Conservation (phyloP, 2,113 vertebrate species). For the Phycodurus eques region DNA sequence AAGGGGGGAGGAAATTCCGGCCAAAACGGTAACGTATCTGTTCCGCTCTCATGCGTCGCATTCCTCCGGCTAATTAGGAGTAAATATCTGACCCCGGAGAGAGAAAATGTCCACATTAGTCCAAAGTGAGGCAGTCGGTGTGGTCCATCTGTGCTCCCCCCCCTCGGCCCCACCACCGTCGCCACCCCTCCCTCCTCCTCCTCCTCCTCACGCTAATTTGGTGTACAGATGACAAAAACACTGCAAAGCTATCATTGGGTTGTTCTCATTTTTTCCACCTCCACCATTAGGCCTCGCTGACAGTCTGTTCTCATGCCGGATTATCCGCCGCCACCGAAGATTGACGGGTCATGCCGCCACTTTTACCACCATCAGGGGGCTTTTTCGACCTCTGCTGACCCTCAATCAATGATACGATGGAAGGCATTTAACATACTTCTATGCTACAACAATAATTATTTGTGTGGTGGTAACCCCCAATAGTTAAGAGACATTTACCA, state of each 20-base stretch:
- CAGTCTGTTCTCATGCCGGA: slow-evolving; percentile 64
- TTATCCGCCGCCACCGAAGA: slow-evolving; percentile 65
- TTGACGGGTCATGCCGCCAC: slow-evolving; percentile 55
- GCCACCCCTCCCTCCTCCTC: slow-evolving; percentile 5
- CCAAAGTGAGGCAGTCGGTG: slow-evolving; percentile 64
- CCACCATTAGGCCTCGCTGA: slow-evolving; percentile 57
- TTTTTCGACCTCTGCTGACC: slow-evolving; percentile 50
- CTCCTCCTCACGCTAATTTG: slow-evolving; percentile 59
- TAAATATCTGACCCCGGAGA: slow-evolving; percentile 78
- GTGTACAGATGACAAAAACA: slow-evolving; percentile 71
- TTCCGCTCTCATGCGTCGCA: slow-evolving; percentile 76
- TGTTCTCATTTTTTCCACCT: slow-evolving; percentile 44
- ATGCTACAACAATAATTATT: too few species aligned
- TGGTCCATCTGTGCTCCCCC: slow-evolving; percentile 73
- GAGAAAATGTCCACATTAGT: slow-evolving; percentile 72
- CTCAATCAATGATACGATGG: slow-evolving; percentile 50
- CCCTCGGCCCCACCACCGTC: slow-evolving; percentile 23
- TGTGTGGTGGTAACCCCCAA: too few species aligned
- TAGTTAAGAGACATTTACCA: too few species aligned
- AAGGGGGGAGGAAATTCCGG: slow-evolving; percentile 73
- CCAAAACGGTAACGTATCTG: slow-evolving; percentile 79
- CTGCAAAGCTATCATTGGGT: slow-evolving; percentile 58
- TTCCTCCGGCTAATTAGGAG: slow-evolving; percentile 79
- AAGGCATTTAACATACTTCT: not conserved
- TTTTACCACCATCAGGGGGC: slow-evolving; percentile 42